phyloP scores from a whole-genome alignment of 2,888 invertebrate genomes.

The Digitonthophagus gazella region DNA sequence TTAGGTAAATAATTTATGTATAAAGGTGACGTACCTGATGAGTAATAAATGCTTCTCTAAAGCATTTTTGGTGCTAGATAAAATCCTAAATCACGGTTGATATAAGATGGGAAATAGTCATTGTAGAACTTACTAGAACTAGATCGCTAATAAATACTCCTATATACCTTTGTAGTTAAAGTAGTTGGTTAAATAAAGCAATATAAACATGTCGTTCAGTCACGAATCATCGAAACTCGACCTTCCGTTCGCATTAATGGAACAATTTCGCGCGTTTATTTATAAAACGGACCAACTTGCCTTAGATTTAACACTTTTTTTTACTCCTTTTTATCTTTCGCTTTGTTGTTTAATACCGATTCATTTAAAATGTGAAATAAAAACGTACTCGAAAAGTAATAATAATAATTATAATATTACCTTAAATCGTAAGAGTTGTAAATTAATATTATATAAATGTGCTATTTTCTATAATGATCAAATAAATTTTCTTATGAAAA shows the following conservation, averaged over 20 bases:
- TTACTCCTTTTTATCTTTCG: slow-evolving; percentile 15
- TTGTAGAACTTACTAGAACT: background rate
- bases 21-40: background rate
- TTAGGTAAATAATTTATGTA: background rate
- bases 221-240: background rate
- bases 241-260: background rate
- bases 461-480: slow-evolving; percentile 28
- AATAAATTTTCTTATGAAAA: slow-evolving; percentile 25
- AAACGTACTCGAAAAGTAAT: slow-evolving; percentile 1
- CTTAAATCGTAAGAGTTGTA: slow-evolving; percentile 26
- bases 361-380: slow-evolving; percentile 20
- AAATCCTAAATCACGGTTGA: background rate
- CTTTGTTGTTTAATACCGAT: background rate
- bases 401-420: slow-evolving; percentile 17
- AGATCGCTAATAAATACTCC: slow-evolving; percentile 29
- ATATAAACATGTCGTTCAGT: slow-evolving; percentile 15
- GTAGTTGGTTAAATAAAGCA: slow-evolving; percentile 16
- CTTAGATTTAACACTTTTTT: slow-evolving; percentile 40
- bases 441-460: slow-evolving; percentile 26
- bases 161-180: slow-evolving; percentile 18
- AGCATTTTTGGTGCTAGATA: background rate
- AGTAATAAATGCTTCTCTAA: background rate
- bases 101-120: background rate
- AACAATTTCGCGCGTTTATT: background rate
- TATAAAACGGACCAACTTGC: slow-evolving; percentile 47